Conservation (phyloP, 1,140 invertebrate species). For the Heliothis virescens region DNA sequence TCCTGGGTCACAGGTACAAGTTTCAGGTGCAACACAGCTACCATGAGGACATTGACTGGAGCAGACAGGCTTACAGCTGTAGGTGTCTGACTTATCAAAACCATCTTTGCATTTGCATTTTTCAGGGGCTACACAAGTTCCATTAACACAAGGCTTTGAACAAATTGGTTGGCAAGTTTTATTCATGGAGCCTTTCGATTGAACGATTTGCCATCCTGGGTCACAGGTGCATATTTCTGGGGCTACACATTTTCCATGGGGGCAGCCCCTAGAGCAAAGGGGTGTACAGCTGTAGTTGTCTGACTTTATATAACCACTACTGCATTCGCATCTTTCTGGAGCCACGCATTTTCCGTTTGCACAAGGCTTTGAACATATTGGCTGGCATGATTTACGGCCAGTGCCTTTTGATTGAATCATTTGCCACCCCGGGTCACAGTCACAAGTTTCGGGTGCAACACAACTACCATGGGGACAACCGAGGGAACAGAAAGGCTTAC, state of each 20-base stretch:
- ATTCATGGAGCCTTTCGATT: not conserved
- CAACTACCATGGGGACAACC: too few species aligned
- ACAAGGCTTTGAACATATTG: too few species aligned
- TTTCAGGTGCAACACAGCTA: not conserved
- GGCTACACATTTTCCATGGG: slow-evolving; percentile 62
- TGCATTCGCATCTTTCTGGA: slow-evolving; percentile 53
- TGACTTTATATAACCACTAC: slow-evolving; percentile 46
- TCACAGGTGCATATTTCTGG: not conserved
- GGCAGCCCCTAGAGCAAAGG: slow-evolving; percentile 64
- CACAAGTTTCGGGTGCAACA: too few species aligned
- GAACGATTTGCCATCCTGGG: not conserved
- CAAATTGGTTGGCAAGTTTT: slow-evolving; percentile 23
- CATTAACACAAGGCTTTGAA: slow-evolving; percentile 50
- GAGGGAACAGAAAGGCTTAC: too few species aligned
- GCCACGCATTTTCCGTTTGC: too few species aligned
- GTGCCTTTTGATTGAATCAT: too few species aligned
- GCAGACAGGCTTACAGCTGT: slow-evolving; percentile 2
- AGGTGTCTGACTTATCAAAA: slow-evolving; percentile 14
- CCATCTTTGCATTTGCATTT: slow-evolving; percentile 54
- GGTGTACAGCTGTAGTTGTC: slow-evolving; percentile 62
- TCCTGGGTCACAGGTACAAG: not conserved
- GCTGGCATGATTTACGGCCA: too few species aligned
- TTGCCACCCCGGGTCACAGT: too few species aligned
- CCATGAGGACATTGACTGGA: slow-evolving; percentile 5
- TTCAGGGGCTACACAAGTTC: slow-evolving; percentile 42